These are phyloP conservation scores for Daboia siamensis DNA, from an alignment of 2,113 vertebrate genomes.

Conservation along the genomic window DNA sequence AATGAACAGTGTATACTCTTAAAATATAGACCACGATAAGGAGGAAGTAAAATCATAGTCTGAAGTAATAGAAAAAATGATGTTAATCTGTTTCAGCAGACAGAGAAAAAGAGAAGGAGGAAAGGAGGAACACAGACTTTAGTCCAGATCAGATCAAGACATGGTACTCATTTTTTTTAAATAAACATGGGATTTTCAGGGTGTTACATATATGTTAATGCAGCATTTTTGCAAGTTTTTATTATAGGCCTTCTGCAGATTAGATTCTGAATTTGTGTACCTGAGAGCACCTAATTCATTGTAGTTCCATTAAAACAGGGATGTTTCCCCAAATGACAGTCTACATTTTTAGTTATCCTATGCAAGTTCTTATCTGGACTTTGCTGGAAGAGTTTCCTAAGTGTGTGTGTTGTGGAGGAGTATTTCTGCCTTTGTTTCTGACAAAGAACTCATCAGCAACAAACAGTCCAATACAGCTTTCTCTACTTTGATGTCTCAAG, in stretches of 20 bases:
- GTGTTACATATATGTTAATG: neutral
- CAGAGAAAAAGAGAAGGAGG: neutral
- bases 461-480: neutral
- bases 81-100: neutral
- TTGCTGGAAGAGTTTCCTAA: neutral
- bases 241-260: neutral
- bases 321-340: neutral
- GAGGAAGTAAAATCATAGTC: neutral
- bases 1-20: neutral
- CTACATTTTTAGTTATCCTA: neutral
- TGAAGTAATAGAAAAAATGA: neutral
- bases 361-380: neutral
- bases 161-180: neutral
- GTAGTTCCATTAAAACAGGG: neutral
- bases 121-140: neutral
- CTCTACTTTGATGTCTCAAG: neutral
- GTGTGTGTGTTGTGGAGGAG: neutral
- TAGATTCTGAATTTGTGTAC: neutral
- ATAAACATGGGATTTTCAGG: neutral
- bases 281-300: neutral
- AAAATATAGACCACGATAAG: conserved; percentile 25
- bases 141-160: neutral
- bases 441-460: neutral
- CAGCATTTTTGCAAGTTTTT: neutral
- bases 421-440: neutral